These are phyloP conservation scores for Odontophorus gujanensis DNA, from an alignment of 2,113 vertebrate species.

Conservation along the genomic window DNA sequence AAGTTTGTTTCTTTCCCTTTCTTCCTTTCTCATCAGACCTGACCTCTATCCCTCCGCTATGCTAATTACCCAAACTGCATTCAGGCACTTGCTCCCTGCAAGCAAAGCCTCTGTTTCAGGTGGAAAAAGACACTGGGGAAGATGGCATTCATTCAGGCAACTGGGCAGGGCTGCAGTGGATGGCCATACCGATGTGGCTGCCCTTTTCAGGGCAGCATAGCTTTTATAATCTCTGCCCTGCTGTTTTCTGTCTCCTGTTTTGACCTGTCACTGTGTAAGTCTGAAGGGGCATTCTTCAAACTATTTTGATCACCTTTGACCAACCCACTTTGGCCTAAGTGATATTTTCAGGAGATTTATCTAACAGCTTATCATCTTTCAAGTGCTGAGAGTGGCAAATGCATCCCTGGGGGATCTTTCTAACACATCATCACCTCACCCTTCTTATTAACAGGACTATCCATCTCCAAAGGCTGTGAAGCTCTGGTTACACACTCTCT, in stretches of 20 bases:
- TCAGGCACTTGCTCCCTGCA: not conserved
- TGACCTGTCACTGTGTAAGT: not conserved
- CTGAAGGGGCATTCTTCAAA: constrained; percentile 3
- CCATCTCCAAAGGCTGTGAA: not conserved
- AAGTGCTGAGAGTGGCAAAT: not conserved
- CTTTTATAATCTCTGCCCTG: not conserved
- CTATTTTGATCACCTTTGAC: not conserved
- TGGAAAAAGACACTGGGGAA: not conserved
- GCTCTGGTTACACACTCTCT: not conserved
- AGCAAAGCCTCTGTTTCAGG: not conserved
- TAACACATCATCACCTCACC: not conserved
- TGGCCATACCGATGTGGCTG: accelerated
- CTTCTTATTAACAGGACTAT: not conserved
- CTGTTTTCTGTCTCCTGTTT: not conserved
- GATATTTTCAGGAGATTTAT: constrained; percentile 30
- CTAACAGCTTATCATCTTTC: constrained; percentile 11
- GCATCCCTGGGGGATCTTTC: not conserved
- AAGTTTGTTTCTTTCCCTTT: not conserved
- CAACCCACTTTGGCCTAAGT: constrained; percentile 6
- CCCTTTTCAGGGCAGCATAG: not conserved
- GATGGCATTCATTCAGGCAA: not conserved
- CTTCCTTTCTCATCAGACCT: not conserved
- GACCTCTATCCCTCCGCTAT: not conserved
- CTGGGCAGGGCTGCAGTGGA: not conserved
- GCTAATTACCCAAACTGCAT: not conserved